A percentile compares a stretch with the other conserved stretches of the same genome.
Evolutionary conservation across 2,888 invertebrate genomes (phyloP).

Genomic region (Lasioglossum figueresi): DNA sequence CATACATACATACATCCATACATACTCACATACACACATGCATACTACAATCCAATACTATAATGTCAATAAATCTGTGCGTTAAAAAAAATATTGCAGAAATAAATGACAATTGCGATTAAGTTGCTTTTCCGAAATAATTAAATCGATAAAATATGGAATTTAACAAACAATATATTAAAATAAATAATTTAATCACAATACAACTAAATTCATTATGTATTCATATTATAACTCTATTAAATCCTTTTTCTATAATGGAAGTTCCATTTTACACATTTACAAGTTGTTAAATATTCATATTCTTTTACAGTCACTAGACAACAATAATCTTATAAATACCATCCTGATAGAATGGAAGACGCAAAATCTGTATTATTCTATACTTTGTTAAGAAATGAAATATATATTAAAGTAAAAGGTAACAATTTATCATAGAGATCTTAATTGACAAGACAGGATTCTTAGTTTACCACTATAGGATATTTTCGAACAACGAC

Average conservation of each 20-base stretch:
- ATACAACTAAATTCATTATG: neutral
- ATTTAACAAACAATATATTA: neutral
- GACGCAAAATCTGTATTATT: conserved; percentile 14
- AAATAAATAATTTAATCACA: neutral
- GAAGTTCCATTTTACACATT: conserved; percentile 22
- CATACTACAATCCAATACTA: conserved; percentile 34
- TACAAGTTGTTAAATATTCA: conserved; percentile 9
- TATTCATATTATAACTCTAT: neutral
- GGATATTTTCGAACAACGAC: neutral
- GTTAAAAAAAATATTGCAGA: conserved; percentile 21
- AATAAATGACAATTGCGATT: conserved; percentile 14
- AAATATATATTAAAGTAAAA: conserved; percentile 43
- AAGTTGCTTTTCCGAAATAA: neutral
- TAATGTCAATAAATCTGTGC: conserved; percentile 35
- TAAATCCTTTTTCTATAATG: conserved; percentile 9
- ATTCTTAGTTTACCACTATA: neutral
- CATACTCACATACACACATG: conserved; percentile 20
- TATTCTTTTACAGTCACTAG: neutral
- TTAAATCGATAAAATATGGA: neutral
- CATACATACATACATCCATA: conserved; percentile 38
- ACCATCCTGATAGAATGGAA: conserved; percentile 3
- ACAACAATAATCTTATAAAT: conserved; percentile 8
- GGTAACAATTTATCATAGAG: conserved; percentile 1
- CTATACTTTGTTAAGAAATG: conserved; percentile 12
- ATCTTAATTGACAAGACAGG: conserved; percentile 1